These are phyloP conservation scores for Polymixis flavicincta DNA, from an alignment of 2,888 invertebrate genomes.

Conservation along the genomic window DNA sequence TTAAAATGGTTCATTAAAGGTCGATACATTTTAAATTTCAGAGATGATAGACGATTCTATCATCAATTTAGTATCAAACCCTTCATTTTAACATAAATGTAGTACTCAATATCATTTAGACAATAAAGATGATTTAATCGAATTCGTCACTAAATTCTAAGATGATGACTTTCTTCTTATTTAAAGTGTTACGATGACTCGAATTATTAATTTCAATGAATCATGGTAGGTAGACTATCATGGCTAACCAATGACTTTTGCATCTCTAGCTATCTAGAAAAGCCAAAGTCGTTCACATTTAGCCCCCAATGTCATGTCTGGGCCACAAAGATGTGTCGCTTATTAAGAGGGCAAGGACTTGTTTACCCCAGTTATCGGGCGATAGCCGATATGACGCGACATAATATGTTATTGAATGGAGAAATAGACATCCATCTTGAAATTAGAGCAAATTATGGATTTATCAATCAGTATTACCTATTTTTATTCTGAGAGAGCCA, in stretches of 20 bases:
- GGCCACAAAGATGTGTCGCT: conserved; percentile 7
- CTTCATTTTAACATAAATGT: neutral
- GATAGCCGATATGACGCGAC: neutral
- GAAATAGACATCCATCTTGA: conserved; percentile 16
- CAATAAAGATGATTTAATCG: neutral
- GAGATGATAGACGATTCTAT: too few relatives aligned
- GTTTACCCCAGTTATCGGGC: neutral
- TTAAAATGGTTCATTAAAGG: too few relatives aligned
- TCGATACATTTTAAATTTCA: too few relatives aligned
- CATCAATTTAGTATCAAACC: neutral
- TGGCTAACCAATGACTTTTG: conserved; percentile 15
- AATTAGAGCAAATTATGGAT: neutral
- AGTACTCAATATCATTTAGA: neutral
- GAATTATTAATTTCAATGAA: neutral
- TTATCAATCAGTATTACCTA: neutral
- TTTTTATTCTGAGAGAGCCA: neutral
- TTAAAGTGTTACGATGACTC: neutral
- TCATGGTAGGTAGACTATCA: conserved; percentile 1
- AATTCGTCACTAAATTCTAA: neutral
- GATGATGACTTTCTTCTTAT: conserved; percentile 1
- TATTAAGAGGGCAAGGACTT: conserved; percentile 30
- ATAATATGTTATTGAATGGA: neutral
- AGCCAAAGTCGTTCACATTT: conserved; percentile 23
- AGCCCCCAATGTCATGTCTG: conserved; percentile 23
- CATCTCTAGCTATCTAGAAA: conserved; percentile 15